A percentile compares a stretch with the other conserved stretches of the same genome.
Evolutionary conservation across 2,888 invertebrate genomes (phyloP).

Genomic region (Helicoverpa assulta): DNA sequence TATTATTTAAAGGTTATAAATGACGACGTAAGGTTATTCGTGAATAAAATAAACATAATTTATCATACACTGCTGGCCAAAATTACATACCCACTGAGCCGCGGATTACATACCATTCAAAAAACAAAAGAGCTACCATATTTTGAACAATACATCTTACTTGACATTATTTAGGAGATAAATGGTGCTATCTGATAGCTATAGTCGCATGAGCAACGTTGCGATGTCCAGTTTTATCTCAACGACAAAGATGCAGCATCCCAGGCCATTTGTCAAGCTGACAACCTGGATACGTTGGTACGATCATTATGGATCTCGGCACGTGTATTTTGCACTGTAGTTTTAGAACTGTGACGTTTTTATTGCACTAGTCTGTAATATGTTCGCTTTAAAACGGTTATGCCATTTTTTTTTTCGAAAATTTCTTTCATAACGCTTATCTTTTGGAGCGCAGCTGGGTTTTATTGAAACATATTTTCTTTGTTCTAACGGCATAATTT

Average conservation of each 20-base stretch:
- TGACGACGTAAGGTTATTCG: background rate
- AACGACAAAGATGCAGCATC: conserved; percentile 51
- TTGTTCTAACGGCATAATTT: background rate
- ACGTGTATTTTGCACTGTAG: conserved; percentile 24
- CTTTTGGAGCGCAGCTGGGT: background rate
- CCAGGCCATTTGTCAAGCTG: conserved; percentile 57
- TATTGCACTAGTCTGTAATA: background rate
- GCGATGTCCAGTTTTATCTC: conserved; percentile 58
- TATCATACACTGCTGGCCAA: background rate
- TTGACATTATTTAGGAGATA: conserved; percentile 56
- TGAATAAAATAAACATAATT: conserved; percentile 1
- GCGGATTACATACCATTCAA: background rate
- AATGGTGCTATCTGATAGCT: conserved; percentile 41
- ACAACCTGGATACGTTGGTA: conserved; percentile 30
- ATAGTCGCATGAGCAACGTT: conserved; percentile 25
- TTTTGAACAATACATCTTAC: conserved; percentile 43
- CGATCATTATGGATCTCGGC: conserved; percentile 46
- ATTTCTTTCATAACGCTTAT: background rate
- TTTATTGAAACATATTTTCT: conserved; percentile 1
- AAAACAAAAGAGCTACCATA: conserved; percentile 9
- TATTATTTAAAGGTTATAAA: background rate
- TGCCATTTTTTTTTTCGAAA: background rate
- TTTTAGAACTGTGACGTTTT: conserved; percentile 11
- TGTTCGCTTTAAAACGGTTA: background rate
- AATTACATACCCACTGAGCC: background rate